Evolutionary conservation across 2,888 invertebrate genomes (phyloP), one percentile per base, ranked within the genome.

Genomic region (Aradus depressus): DNA sequence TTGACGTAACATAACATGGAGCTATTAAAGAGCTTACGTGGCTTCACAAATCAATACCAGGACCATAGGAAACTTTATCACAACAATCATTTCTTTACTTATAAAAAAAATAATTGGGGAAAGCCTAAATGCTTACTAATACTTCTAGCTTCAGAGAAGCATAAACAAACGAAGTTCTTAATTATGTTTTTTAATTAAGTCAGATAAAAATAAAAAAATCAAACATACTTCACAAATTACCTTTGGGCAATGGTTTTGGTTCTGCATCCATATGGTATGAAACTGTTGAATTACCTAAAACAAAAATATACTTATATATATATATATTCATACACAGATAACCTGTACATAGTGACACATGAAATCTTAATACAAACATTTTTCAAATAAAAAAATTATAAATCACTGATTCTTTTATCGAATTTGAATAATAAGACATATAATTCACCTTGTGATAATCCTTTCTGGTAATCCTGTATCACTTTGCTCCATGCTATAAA

Each of bases 161-260:
- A n/a, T 31, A 31, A 31, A 31, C 31, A 31, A 31, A 8, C 31
- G 4, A 3, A 18, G 14, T 26, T 2, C 34, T 2, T 47, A 2
- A 39, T 2, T 12, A n/a, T 21, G n/a, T 41, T 3, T 38, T 3
- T 10, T 25, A 28, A 31, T 19, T 19, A 38, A 23, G 4, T 28
- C 37, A 42, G 34, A 34, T 50, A 23, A 23, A 18, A 21, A 21
- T 34, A 8, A 23, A 2, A 5, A 34, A 22, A 19, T 28, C 16
- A 25, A n/a, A 12, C 16, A 38, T 26, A 12, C 32, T 3, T 18
- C 23, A 31, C 14, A 37, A 49, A 32, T 52, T 41, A 60, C 60
- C 58, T 60, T 58, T 56, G 28, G 55, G 53, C 37, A 51, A 45
- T 22, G 53, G 42, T 34, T 56, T 56, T 8, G 57, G 54, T 19